Base-by-base conservation (phyloP, 2,797 vertebrate genomes). In the Natrix natrix region DNA sequence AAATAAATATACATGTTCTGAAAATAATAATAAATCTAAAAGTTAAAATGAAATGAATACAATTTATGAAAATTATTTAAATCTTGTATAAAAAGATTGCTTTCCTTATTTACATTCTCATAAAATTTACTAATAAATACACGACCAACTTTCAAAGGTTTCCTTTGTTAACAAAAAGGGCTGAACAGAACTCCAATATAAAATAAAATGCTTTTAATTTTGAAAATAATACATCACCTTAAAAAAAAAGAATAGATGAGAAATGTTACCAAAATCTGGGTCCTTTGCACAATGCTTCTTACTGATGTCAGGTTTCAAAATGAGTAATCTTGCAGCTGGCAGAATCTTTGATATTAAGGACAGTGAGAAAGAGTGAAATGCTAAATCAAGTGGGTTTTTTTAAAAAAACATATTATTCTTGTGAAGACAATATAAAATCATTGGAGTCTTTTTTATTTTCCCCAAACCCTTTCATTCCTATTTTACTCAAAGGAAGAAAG, bases 1-100 rank as follows among this genome's bases (percentile, higher is more conserved):
- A 98, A 98, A 98, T 99, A 98, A 98, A 99, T 99, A 99, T 98
- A 99, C 98, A 98, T 98, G 97, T 98, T 98, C 94, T 8, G 83
- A 98, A 98, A 98, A 98, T 48, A 83, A 90, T 86, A 90, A 90
- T 66, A 98, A 97, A 97, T 97, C 97, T 97, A 97, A 97, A 97
- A 97, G 96, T 97, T 97, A 97, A 97, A 97, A 98, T 98, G 96
- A 98, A 98, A 96, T 95, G 95, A 97, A 98, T 97, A 97, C 97
- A 95, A 98, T 97, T 97, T 97, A 98, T 98, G 98, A 98, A 98
- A 98, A 98, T 97, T 0, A 0, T 94, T 97, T 96, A 97, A 93
- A 94, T 96, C 60, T 97, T 95, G 94, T 96, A 93, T 96, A 96
- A 96, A 96, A 97, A 96, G 94, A 94, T 95, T 97, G 20, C 20